phyloP scores from a whole-genome alignment of 1,140 invertebrate genomes.

The Phenacoccus solenopsis region DNA sequence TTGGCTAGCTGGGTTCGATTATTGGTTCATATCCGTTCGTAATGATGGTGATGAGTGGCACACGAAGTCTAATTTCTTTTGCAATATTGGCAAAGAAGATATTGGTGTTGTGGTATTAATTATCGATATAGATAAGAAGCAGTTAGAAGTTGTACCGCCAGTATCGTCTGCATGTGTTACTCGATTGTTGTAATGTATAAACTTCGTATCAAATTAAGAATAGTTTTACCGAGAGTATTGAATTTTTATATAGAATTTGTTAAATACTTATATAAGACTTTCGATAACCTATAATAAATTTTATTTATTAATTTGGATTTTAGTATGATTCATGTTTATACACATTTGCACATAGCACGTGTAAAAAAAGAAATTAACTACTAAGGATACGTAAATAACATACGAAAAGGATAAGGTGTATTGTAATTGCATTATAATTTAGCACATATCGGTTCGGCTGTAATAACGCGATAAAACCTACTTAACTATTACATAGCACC shows the following conservation, averaged over 20 bases:
- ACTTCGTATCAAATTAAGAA: too few relatives aligned
- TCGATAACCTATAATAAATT: too few relatives aligned
- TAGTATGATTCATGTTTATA: too few relatives aligned
- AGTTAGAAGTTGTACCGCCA: not conserved
- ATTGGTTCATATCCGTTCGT: not conserved
- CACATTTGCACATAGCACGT: too few relatives aligned
- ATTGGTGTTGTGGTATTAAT: not conserved
- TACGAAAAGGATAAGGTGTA: not conserved
- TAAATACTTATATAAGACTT: too few relatives aligned
- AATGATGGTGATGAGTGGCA: not conserved
- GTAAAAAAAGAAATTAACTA: not conserved
- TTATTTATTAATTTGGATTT: too few relatives aligned
- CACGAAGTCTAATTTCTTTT: not conserved
- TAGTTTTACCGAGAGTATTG: too few relatives aligned
- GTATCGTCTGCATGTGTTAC: not conserved
- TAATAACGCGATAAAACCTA: conserved; percentile 2
- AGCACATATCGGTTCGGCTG: not conserved
- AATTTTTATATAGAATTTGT: too few relatives aligned
- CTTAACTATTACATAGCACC: not conserved
- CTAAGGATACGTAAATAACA: not conserved
- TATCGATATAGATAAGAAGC: not conserved
- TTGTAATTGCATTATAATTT: not conserved
- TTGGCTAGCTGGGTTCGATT: not conserved
- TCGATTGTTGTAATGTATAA: too few relatives aligned
- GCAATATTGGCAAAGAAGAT: not conserved